phyloP scores from a whole-genome alignment of 2,888 invertebrate species.

The Drosophila niveifrons region DNA sequence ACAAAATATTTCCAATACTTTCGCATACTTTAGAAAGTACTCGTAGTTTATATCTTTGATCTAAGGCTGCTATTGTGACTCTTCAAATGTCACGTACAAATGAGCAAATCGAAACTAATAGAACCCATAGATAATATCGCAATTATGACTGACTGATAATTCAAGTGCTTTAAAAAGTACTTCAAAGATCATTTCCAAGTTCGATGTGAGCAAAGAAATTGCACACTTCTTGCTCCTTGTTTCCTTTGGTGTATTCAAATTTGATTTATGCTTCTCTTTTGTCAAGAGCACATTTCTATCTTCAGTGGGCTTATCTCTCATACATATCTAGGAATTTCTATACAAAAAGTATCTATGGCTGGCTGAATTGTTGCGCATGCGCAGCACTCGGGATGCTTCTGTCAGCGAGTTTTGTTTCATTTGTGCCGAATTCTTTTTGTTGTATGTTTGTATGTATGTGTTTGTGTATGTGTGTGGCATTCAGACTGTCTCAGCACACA shows the following conservation, averaged over 20 bases:
- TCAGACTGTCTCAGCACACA: slow-evolving; percentile 36
- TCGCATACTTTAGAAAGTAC: neutral
- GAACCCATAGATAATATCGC: neutral
- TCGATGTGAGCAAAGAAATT: neutral
- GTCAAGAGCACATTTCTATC: neutral
- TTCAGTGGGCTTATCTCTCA: neutral
- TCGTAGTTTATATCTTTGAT: neutral
- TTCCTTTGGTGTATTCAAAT: neutral
- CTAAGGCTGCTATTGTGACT: neutral
- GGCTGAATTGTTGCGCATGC: slow-evolving; percentile 21
- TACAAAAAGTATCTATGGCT: slow-evolving; percentile 10
- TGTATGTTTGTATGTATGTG: slow-evolving; percentile 17
- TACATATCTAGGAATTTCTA: slow-evolving; percentile 2
- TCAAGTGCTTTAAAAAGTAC: neutral
- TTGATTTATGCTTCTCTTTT: neutral
- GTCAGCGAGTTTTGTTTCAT: slow-evolving; percentile 28
- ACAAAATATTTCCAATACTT: neutral
- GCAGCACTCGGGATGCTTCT: slow-evolving; percentile 11
- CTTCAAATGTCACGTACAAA: neutral
- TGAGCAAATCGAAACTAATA: neutral
- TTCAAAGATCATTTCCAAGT: neutral
- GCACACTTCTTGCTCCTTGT: neutral
- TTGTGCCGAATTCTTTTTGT: slow-evolving; percentile 42
- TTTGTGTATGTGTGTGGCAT: slow-evolving; percentile 1
- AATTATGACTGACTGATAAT: neutral